These are phyloP conservation scores for Philantomba maxwellii DNA, from an alignment of 2,113 vertebrate genomes.

Conservation along the genomic window DNA sequence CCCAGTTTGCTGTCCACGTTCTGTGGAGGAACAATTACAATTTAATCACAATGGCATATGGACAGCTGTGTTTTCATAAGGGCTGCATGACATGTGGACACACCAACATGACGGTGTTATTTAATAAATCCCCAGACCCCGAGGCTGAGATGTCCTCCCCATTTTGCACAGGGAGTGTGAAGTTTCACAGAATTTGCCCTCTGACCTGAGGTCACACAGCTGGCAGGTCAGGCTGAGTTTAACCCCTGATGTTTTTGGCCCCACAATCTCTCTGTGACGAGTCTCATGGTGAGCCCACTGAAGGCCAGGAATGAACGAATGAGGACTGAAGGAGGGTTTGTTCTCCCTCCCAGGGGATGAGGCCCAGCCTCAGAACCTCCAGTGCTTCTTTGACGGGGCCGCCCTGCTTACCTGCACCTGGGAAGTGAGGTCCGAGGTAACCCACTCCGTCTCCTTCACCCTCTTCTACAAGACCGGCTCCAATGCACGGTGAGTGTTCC, in stretches of 20 bases:
- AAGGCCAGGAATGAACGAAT: neutral
- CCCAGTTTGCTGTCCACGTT: accelerated
- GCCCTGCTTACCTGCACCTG: conserved; percentile 76
- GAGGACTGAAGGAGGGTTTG: neutral
- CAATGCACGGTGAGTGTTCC: conserved; percentile 21
- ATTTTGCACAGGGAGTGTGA: accelerated
- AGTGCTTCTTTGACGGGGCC: conserved; percentile 73
- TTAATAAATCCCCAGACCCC: neutral
- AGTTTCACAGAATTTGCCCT: accelerated
- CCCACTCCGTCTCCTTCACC: conserved; percentile 71
- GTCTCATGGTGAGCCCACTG: neutral
- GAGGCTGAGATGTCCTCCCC: accelerated
- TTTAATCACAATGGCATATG: accelerated
- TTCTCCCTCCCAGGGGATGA: conserved; percentile 50
- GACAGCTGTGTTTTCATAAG: neutral
- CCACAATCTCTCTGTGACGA: too few species aligned
- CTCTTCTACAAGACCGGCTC: conserved; percentile 73
- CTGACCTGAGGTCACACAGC: neutral
- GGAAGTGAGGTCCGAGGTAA: conserved; percentile 73
- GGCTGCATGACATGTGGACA: accelerated
- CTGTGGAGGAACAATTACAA: accelerated
- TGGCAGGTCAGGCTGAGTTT: neutral
- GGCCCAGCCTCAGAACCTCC: conserved; percentile 76
- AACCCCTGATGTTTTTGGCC: neutral
- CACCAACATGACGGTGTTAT: accelerated